These are phyloP conservation scores for Cryptoblepharus egeriae DNA, from an alignment of 2,797 vertebrate genomes.

Conservation along the genomic window DNA sequence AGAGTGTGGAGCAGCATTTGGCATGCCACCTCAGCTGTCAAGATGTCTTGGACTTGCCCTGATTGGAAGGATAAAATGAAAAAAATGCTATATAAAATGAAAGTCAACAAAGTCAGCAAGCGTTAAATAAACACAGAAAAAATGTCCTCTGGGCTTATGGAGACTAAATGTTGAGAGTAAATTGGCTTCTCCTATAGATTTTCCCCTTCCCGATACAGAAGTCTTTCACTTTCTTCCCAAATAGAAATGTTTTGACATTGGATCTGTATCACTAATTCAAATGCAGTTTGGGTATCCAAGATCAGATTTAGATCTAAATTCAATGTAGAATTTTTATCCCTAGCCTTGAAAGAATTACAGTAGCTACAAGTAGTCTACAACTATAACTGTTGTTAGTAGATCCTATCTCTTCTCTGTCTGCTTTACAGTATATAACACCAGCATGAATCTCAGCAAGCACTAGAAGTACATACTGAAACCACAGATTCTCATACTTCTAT, in stretches of 20 bases:
- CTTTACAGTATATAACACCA: background rate
- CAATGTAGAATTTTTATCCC: background rate
- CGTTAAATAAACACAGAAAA: background rate
- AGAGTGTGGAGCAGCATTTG: too few relatives aligned
- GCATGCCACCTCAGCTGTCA: too few relatives aligned
- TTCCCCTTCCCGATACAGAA: background rate
- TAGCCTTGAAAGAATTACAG: background rate
- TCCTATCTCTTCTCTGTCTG: background rate
- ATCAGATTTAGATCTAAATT: background rate
- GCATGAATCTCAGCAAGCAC: slow-evolving; percentile 1
- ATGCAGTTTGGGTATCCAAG: background rate
- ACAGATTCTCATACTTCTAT: background rate
- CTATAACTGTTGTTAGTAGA: background rate
- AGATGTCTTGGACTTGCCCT: too few relatives aligned
- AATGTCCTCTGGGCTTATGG: background rate
- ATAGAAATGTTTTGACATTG: background rate
- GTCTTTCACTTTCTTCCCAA: slow-evolving; percentile 3
- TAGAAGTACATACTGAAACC: background rate
- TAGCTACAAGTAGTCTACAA: background rate
- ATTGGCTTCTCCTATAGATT: background rate
- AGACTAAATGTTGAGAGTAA: background rate
- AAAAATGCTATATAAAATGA: background rate
- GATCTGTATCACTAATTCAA: slow-evolving; percentile 4
- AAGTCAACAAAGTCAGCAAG: background rate
- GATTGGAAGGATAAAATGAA: slow-evolving; percentile 8